phyloP scores from a whole-genome alignment of 1,140 invertebrate species.

The Schlechtendalia chinensis region DNA sequence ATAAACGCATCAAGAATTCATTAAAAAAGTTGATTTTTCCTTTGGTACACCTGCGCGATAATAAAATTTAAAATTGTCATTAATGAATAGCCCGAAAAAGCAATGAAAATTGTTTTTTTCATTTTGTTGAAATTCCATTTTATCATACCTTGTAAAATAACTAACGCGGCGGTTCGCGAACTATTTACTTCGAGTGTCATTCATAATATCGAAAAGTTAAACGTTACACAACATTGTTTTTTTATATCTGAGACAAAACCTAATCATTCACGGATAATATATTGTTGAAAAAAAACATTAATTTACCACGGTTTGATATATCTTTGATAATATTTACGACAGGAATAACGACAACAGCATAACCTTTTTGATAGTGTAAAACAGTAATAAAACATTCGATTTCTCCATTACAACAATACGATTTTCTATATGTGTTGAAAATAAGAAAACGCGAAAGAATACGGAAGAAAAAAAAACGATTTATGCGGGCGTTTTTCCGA shows the following conservation, averaged over 20 bases:
- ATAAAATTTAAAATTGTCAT: no score
- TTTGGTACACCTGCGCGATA: no score
- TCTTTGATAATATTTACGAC: constrained; percentile 35
- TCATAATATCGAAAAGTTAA: neutral
- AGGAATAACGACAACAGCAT: constrained; percentile 8
- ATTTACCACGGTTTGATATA: constrained; percentile 14
- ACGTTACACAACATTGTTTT: neutral
- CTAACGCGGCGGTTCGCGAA: no score
- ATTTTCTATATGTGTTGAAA: constrained; percentile 19
- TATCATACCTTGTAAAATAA: no score
- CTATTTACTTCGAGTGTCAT: neutral
- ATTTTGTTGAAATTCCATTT: no score
- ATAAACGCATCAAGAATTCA: no score
- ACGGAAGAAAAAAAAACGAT: constrained; percentile 25
- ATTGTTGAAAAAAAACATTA: neutral
- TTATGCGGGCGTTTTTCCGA: constrained; percentile 45
- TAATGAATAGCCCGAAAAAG: no score
- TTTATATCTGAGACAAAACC: neutral
- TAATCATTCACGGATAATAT: neutral
- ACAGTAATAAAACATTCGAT: constrained; percentile 47
- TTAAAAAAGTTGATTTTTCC: no score
- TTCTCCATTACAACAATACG: constrained; percentile 46
- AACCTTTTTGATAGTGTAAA: constrained; percentile 39
- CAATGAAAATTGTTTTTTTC: no score
- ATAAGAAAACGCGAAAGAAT: constrained; percentile 25